phyloP scores from a whole-genome alignment of 2,888 invertebrate species.

The Trachelus stipa region DNA sequence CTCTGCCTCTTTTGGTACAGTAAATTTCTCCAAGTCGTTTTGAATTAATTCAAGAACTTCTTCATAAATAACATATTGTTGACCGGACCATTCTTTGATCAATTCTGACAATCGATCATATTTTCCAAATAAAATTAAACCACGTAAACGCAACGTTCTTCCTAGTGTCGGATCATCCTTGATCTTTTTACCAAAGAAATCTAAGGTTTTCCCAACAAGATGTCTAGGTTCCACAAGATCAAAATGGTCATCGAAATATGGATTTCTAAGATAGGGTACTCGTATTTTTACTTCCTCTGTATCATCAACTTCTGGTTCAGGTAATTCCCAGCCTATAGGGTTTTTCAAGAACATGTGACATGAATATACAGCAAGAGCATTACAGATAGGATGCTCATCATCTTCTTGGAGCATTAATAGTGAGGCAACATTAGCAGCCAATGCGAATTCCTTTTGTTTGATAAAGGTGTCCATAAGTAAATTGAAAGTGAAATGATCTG shows the following conservation, averaged over 20 bases:
- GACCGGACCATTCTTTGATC: constrained; percentile 50
- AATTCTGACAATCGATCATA: constrained; percentile 69
- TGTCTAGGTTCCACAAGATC: constrained; percentile 79
- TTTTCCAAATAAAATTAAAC: constrained; percentile 76
- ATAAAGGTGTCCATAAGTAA: constrained; percentile 84
- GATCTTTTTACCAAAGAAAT: constrained; percentile 70
- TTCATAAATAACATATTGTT: constrained; percentile 59
- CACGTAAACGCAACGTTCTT: constrained; percentile 74
- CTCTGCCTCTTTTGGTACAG: constrained; percentile 54
- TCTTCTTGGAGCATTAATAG: constrained; percentile 93
- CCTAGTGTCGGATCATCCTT: constrained; percentile 67
- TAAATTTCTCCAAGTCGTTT: constrained; percentile 54
- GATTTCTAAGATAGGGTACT: constrained; percentile 83
- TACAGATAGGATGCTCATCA: constrained; percentile 77
- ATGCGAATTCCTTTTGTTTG: constrained; percentile 74
- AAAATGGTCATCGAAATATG: constrained; percentile 90
- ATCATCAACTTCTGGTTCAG: constrained; percentile 54
- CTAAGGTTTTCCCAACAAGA: constrained; percentile 86
- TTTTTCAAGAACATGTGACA: constrained; percentile 78
- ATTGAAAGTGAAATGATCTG: constrained; percentile 84
- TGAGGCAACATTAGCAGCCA: constrained; percentile 82
- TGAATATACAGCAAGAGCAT: constrained; percentile 78
- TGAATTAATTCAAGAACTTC: constrained; percentile 64
- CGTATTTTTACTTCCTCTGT: constrained; percentile 79
- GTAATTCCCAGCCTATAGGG: constrained; percentile 68